phyloP scores from a whole-genome alignment of 2,113 vertebrate genomes.

The Clinocottus analis region DNA sequence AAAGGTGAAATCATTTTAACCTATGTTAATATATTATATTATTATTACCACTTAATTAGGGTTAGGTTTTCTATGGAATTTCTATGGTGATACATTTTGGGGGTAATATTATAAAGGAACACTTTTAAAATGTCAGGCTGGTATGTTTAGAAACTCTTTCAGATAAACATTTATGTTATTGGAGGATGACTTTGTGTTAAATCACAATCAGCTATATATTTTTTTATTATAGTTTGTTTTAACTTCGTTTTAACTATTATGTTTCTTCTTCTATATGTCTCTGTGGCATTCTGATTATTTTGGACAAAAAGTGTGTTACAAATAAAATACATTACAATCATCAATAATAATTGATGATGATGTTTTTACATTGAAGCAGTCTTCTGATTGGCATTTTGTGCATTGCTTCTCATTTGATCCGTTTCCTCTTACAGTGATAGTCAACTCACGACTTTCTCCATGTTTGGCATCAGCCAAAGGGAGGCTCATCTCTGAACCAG shows the following conservation, averaged over 20 bases:
- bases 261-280: no score
- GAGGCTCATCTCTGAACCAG: conserved; percentile 9
- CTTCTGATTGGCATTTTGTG: conserved; percentile 4
- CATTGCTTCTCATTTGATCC: not conserved
- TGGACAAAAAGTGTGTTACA: no score
- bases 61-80: no score
- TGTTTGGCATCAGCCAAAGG: conserved; percentile 1
- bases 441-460: not conserved
- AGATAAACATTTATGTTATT: not conserved
- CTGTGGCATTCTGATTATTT: no score
- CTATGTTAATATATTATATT: not conserved
- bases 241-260: no score
- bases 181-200: no score
- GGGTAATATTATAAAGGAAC: no score
- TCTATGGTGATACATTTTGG: not conserved
- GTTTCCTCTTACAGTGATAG: conserved; percentile 10
- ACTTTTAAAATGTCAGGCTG: not conserved
- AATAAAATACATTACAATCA: no score
- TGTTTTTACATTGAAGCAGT: not conserved
- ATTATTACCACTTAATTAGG: not conserved
- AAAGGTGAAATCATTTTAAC: not conserved
- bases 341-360: no score
- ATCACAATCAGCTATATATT: no score
- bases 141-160: not conserved
- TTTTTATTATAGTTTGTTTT: no score